Evolutionary conservation across 2,113 vertebrate genomes (phyloP).

Genomic region (Rhinopithecus roxellana): DNA sequence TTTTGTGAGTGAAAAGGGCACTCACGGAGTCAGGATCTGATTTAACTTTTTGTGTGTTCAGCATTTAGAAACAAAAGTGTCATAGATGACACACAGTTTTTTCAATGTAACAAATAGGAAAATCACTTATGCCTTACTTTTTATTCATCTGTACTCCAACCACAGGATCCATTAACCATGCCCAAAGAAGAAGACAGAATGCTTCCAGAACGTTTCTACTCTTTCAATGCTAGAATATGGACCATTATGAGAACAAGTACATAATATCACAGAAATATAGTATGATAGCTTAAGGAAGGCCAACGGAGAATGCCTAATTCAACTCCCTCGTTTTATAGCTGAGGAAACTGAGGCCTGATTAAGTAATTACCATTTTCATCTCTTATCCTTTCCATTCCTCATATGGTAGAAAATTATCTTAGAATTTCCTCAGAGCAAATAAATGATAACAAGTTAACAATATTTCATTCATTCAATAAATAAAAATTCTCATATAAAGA

Average conservation of each 20-base stretch:
- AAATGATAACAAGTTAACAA: not conserved
- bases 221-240: not conserved
- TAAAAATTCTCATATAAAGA: not conserved
- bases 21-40: not conserved
- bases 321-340: not conserved
- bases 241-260: not conserved
- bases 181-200: not conserved
- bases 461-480: constrained; percentile 9
- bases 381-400: not conserved
- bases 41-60: not conserved
- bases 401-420: not conserved
- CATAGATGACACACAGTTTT: not conserved
- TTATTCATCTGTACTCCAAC: not conserved
- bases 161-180: not conserved
- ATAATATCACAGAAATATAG: not conserved
- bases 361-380: not conserved
- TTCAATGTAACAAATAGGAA: not conserved
- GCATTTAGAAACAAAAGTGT: not conserved
- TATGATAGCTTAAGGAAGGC: not conserved
- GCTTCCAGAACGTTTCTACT: not conserved
- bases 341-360: not conserved
- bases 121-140: not conserved
- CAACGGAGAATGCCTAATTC: not conserved
- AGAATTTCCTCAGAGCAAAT: constrained; percentile 21
- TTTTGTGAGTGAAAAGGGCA: not conserved